A percentile compares a stretch with the other conserved stretches of the same genome.
These are phyloP conservation scores for Spisula subtruncata DNA, from an alignment of 2,888 invertebrate genomes.

Conservation along the genomic window DNA sequence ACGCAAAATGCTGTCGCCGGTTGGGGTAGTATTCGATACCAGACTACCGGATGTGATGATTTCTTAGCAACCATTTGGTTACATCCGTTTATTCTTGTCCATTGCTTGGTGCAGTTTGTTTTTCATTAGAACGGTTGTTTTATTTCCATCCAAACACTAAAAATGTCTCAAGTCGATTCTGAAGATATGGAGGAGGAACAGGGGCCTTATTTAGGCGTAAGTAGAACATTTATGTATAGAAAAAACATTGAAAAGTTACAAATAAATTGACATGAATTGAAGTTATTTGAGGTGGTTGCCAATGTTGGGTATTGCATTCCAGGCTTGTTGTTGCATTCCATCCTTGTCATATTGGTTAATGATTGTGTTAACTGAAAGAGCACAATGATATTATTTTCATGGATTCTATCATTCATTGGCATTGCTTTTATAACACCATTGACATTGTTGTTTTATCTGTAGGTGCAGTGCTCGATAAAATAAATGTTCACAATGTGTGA, in stretches of 20 bases:
- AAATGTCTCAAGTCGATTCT: slow-evolving; percentile 86
- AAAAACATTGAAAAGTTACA: neutral
- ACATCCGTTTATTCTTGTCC: slow-evolving; percentile 60
- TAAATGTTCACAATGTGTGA: too few species aligned
- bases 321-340: too few species aligned
- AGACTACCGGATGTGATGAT: slow-evolving; percentile 45
- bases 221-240: slow-evolving; percentile 55
- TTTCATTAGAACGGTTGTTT: neutral
- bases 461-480: too few species aligned
- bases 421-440: too few species aligned
- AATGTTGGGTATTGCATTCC: neutral
- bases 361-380: too few species aligned
- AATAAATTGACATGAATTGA: neutral
- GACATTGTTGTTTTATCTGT: too few species aligned
- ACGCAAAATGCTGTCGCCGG: too few species aligned
- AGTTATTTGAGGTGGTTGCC: neutral
- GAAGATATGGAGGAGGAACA: slow-evolving; percentile 87
- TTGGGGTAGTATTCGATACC: neutral
- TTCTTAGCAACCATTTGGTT: slow-evolving; percentile 61
- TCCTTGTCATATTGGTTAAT: too few species aligned
- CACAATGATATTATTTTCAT: too few species aligned
- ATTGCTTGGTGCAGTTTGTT: slow-evolving; percentile 30
- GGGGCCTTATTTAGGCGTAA: slow-evolving; percentile 86
- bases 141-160: slow-evolving; percentile 33
- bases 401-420: too few species aligned